Evolutionary conservation across 2,888 invertebrate species (phyloP).

Genomic region (Thecophora atra): DNA sequence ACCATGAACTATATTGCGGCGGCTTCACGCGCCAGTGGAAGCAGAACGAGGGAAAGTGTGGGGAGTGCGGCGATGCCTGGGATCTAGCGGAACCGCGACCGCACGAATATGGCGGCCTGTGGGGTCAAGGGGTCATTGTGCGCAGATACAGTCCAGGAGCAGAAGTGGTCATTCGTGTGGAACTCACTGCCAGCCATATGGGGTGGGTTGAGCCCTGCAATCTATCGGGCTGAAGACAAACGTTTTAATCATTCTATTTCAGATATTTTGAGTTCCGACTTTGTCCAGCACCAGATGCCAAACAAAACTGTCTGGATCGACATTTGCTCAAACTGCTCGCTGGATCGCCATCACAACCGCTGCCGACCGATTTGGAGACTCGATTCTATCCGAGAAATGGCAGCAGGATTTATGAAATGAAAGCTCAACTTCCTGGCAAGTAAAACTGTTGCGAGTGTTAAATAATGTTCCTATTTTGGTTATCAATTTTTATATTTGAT

Average conservation of each 20-base stretch:
- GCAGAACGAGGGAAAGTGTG: conserved; percentile 84
- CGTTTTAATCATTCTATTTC: conserved; percentile 30
- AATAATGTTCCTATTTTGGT: too few relatives aligned
- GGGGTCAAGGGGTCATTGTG: conserved; percentile 83
- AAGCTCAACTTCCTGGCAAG: conserved; percentile 70
- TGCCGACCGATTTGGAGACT: conserved; percentile 68
- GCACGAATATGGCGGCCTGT: conserved; percentile 85
- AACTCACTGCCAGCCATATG: conserved; percentile 87
- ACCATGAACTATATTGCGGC: conserved; percentile 88
- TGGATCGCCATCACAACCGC: conserved; percentile 63
- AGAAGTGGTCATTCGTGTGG: conserved; percentile 77
- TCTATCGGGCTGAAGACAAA: too few relatives aligned
- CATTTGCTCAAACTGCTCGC: conserved; percentile 71
- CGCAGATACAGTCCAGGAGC: conserved; percentile 77
- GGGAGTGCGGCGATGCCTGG: conserved; percentile 88
- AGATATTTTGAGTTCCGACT: conserved; percentile 83
- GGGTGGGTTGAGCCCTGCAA: conserved; percentile 71
- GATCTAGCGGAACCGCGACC: conserved; percentile 76
- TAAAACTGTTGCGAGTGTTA: background rate
- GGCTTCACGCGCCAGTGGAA: conserved; percentile 87
- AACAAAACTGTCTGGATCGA: conserved; percentile 82
- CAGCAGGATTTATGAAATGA: conserved; percentile 81
- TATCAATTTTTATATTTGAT: background rate
- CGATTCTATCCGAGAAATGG: conserved; percentile 81
- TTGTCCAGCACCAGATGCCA: conserved; percentile 77